Evolutionary conservation across 1,140 invertebrate species (phyloP), one percentile per base, ranked within the genome.

Genomic region (Musca domestica): DNA sequence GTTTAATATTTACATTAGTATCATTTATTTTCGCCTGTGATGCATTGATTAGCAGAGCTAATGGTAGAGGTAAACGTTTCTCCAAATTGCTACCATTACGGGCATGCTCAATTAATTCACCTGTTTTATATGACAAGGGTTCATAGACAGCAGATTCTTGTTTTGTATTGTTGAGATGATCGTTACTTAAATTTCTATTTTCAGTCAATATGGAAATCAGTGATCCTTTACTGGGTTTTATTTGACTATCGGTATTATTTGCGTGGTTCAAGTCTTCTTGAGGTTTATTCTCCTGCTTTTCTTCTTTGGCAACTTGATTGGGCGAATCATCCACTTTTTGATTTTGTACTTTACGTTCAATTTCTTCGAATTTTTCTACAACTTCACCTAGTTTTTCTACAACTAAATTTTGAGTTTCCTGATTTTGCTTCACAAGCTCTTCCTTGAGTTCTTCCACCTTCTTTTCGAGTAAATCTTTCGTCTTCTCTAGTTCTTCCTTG

Each of bases 401-500:
- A 15, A 73, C 72, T 25, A 73, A 63, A 48, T 73, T 64, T 47
- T 74, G 66, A n/a, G 71, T 76, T 49, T 76, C 71, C 49, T 77
- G 68, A 70, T 74, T 79, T 67, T 81, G 76, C 54, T 81, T 80
- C 0, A 74, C 74, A 58, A 81, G 61, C 64, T 80, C 78, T 9
- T 77, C 73, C 46, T 88, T 85, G 17, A 88, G 83, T 74, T 83
- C 72, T 76, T 82, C 72, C n/a, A 82, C 75, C 71, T 83, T 72
- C 64, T 83, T 74, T 52, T 81, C 76, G 67, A 85, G 72, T 66
- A 87, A 83, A 49, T 88, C 77, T 74, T 88, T 83, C 46, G 85
- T 82, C 70, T 85, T 77, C 69, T 88, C 84, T 10, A 89, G 77
- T 73, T 87, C 85, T 54, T 85, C 82, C 22, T 87, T 73, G 63